Conservation (phyloP, 1,140 invertebrate genomes). For the Cepaea nemoralis region DNA sequence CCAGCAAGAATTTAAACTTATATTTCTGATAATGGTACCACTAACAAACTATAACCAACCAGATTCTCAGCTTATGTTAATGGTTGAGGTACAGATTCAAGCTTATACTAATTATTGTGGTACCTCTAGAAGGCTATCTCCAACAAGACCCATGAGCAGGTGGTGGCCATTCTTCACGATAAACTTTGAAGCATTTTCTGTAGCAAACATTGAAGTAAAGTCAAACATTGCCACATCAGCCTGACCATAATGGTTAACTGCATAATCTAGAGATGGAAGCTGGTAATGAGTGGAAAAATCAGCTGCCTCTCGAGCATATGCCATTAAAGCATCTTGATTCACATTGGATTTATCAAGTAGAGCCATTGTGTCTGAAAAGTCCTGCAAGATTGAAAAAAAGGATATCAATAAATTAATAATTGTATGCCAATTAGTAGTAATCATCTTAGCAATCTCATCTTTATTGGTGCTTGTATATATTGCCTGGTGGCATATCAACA, state of each 20-base stretch:
- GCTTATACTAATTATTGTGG: too few species aligned
- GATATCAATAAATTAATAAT: too few species aligned
- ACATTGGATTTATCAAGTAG: constrained; percentile 91
- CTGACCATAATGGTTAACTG: constrained; percentile 97
- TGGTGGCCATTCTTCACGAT: constrained; percentile 83
- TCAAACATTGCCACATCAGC: constrained; percentile 99
- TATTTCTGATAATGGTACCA: too few species aligned
- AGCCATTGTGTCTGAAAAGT: constrained; percentile 89
- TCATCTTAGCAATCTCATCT: too few species aligned
- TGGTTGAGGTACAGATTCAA: too few species aligned
- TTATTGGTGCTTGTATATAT: too few species aligned
- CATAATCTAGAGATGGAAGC: constrained; percentile 92
- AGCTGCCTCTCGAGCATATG: constrained; percentile 96
- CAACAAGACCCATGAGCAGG: constrained; percentile 90
- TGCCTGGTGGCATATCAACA: too few species aligned
- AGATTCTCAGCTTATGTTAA: too few species aligned
- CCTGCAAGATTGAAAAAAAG: constrained; percentile 74
- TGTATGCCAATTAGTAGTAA: too few species aligned
- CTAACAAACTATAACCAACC: too few species aligned
- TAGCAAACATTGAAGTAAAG: constrained; percentile 98
- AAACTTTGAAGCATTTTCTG: constrained; percentile 90
- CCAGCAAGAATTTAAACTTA: too few species aligned
- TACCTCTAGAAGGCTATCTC: constrained; percentile 94
- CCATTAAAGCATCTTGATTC: constrained; percentile 81
- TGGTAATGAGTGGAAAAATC: constrained; percentile 94